phyloP scores from a whole-genome alignment of 2,797 vertebrate species.

The Chaunax sp. region DNA sequence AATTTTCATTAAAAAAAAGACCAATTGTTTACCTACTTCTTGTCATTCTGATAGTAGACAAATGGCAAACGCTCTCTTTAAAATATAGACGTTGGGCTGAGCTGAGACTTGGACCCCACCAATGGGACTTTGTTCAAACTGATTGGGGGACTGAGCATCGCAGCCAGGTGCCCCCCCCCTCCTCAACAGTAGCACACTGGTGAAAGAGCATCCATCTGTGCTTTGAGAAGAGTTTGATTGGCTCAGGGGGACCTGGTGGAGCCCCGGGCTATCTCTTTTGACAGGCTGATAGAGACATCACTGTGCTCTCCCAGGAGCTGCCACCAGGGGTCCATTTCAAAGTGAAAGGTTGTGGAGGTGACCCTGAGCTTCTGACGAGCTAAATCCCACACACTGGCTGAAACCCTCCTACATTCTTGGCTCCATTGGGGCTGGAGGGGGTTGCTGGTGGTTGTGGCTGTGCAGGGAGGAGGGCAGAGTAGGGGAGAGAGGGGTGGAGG shows the following conservation, averaged over 20 bases:
- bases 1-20: not conserved
- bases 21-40: conserved; percentile 31
- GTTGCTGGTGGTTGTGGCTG: conserved; percentile 47
- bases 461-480: conserved; percentile 50
- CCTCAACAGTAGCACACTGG: conserved; percentile 78
- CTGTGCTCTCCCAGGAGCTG: conserved; percentile 86
- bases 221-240: conserved; percentile 88
- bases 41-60: conserved; percentile 5
- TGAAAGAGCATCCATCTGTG: conserved; percentile 87
- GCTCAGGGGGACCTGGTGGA: conserved; percentile 85
- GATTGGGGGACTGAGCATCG: conserved; percentile 72
- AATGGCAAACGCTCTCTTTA: conserved; percentile 34
- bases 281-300: conserved; percentile 91
- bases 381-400: conserved; percentile 84
- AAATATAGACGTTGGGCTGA: conserved; percentile 68
- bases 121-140: conserved; percentile 73
- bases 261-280: conserved; percentile 88
- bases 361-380: conserved; percentile 84
- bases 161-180: conserved; percentile 61
- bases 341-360: conserved; percentile 87
- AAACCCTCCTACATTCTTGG: conserved; percentile 78
- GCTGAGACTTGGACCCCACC: conserved; percentile 68
- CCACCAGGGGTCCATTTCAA: conserved; percentile 88
- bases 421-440: conserved; percentile 59
- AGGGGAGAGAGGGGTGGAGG: conserved; percentile 25